Percentiles rank a stretch among this genome's conserved stretches.
phyloP scores from a whole-genome alignment of 2,888 invertebrate species.

The Conchocele bisecta region DNA sequence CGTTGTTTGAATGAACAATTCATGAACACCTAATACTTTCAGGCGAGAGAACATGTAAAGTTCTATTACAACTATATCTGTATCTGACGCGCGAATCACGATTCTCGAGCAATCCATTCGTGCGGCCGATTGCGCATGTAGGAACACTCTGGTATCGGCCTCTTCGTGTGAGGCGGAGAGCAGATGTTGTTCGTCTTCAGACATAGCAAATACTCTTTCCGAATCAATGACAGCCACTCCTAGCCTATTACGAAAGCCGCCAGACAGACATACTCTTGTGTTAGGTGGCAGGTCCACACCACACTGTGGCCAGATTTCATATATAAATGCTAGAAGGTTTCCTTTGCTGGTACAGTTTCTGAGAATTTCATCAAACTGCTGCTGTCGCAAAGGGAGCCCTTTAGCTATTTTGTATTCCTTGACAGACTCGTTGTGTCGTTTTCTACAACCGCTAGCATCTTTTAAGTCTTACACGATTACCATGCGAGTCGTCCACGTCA shows the following conservation, averaged over 20 bases:
- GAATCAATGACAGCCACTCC: not conserved
- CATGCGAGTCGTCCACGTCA: not conserved
- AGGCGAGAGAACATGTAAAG: not conserved
- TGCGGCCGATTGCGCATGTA: not conserved
- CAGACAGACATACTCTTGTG: not conserved
- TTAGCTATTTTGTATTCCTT: not conserved
- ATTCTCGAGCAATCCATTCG: not conserved
- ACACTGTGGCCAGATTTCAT: not conserved
- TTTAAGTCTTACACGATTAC: not conserved
- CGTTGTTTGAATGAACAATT: not conserved
- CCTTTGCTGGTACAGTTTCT: not conserved
- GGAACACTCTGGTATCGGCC: not conserved
- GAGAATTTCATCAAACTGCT: not conserved
- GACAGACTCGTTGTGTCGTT: not conserved
- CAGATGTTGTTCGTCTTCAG: not conserved
- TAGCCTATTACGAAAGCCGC: not conserved
- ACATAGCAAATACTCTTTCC: not conserved
- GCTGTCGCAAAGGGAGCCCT: not conserved
- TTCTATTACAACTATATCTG: not conserved
- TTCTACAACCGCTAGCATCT: constrained; percentile 1
- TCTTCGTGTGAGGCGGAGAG: not conserved
- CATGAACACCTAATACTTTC: not conserved
- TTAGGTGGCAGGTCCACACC: not conserved
- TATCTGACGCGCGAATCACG: not conserved
- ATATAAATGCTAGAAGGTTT: no score